Evolutionary conservation across 2,113 vertebrate genomes (phyloP).

Genomic region (Hiodon tergisus): DNA sequence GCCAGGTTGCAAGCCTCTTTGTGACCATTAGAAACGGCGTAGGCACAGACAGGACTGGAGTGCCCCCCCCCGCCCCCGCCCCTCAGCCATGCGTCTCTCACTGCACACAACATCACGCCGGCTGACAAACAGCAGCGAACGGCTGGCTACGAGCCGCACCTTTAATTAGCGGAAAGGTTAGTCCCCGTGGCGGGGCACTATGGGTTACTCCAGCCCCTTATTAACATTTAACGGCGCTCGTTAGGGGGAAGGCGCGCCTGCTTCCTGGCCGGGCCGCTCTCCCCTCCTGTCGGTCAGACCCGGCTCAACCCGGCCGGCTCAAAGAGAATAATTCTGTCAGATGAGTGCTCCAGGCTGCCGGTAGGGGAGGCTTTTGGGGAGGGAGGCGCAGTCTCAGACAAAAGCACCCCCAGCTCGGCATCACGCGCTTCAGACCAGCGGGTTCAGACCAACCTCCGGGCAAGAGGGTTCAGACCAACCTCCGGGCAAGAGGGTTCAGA

Average conservation of each 20-base stretch:
- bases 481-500: too few relatives aligned
- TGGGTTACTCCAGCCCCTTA: neutral
- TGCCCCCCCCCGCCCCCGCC: too few relatives aligned
- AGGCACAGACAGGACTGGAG: neutral
- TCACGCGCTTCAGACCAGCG: neutral
- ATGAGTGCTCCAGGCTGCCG: constrained; percentile 1
- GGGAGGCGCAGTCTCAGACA: neutral
- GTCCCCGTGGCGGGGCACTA: neutral
- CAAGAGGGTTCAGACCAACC: neutral
- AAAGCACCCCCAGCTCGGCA: too few relatives aligned
- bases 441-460: neutral
- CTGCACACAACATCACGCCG: too few relatives aligned
- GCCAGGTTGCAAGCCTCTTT: neutral
- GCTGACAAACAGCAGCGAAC: constrained; percentile 1
- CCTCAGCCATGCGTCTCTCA: too few relatives aligned
- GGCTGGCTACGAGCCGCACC: neutral
- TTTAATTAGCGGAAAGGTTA: constrained; percentile 29
- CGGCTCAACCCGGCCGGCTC: neutral
- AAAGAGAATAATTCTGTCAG: constrained; percentile 35
- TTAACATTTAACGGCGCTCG: constrained; percentile 22
- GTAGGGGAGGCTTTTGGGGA: neutral
- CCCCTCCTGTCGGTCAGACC: neutral
- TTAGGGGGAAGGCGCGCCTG: constrained; percentile 2
- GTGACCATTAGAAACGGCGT: neutral
- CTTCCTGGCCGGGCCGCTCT: neutral